Evolutionary conservation across 2,797 vertebrate genomes (phyloP), one percentile per base, ranked within the genome.

Genomic region (Premnoplex brunnescens): DNA sequence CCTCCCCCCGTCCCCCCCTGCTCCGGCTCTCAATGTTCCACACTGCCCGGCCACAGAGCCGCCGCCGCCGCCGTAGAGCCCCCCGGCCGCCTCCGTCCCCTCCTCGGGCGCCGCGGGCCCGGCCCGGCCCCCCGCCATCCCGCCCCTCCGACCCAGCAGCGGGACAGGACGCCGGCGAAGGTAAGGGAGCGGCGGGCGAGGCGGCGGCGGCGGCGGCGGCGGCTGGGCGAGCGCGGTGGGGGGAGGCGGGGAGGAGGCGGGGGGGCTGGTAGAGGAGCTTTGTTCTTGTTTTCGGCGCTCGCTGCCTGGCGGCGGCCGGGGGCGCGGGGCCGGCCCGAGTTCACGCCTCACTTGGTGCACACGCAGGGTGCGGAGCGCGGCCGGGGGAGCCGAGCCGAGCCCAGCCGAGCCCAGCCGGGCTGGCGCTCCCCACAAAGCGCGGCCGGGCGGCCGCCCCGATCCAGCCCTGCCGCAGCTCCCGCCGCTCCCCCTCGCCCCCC

Each of bases 271-370:
- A 90, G 93, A 95, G 94, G 96, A 98, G 97, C 98, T 98, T 98
- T 98, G 97, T 98, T 96, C 96, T 97, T 97, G 97, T 98, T 97
- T 97, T 97, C 96, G 96, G 96, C 96, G 96, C 97, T 97, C 96
- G 97, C 97, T 95, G 97, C 96, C 95, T 96, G 96, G 80, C 95
- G 95, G 95, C 89, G 96, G 94, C 97, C 95, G 94, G 95, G 96
- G 88, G 96, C 97, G 96, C 97, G 92, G 97, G 89, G 97, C 96
- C 87, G 91, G 87, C 82, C 91, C 96, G 98, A 98, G 98, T 97
- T 98, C 98, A 98, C 98, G 98, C 98, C 98, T 98, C 98, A 98
- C 98, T 98, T 97, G 98, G 97, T 98, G 96, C 89, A 93, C 95
- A 96, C 87, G 96, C 97, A 97, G 97, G 86, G 91, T 67, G 87